Base-by-base conservation (phyloP, 30 jellyfish, hydroid and myxozoan genomes). In the Hydra vulgaris region DNA sequence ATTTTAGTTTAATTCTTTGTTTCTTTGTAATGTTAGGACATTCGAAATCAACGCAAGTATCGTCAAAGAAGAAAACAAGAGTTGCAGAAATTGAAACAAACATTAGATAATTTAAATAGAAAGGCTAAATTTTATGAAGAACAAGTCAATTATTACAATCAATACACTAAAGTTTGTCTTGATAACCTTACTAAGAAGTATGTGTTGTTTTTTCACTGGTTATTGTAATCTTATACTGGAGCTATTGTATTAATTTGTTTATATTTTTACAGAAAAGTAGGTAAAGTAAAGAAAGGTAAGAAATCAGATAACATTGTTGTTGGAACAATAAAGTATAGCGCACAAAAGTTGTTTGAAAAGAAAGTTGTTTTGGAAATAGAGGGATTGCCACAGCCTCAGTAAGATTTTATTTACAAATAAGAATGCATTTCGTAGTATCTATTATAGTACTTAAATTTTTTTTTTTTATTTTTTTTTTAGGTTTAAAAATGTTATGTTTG, bases 361-460 rank as follows among this genome's bases (percentile, higher is more conserved):
- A 95, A 95, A 0, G 97, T 91, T 71, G 83, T 91, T 66, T 76
- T 91, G 80, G 97, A 91, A 82, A 86, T 91, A 17, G 97, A 91
- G 82, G 97, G 97, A 71, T 68, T 91, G 67, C 97, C 97, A 23
- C 97, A 86, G 74, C 66, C 87, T 16, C 97, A 91, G 97, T 91
- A 83, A 82, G 97, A 82, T 8, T 17, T 61, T 40, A n/a, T n/a
- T n/a, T n/a, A n/a, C n/a, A n/a, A n/a, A n/a, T n/a, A n/a, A n/a
- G n/a, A n/a, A n/a, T n/a, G n/a, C n/a, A n/a, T n/a, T n/a, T n/a
- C n/a, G n/a, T n/a, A n/a, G n/a, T n/a, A n/a, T n/a, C n/a, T n/a
- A n/a, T n/a, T n/a, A n/a, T n/a, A n/a, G n/a, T n/a, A n/a, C n/a
- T n/a, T n/a, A n/a, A n/a, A n/a, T n/a, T n/a, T n/a, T n/a, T n/a